A percentile compares a stretch with the other conserved stretches of the same genome.
Conservation (phyloP, 2,888 invertebrate species). For the Pachydiplax longipennis region DNA sequence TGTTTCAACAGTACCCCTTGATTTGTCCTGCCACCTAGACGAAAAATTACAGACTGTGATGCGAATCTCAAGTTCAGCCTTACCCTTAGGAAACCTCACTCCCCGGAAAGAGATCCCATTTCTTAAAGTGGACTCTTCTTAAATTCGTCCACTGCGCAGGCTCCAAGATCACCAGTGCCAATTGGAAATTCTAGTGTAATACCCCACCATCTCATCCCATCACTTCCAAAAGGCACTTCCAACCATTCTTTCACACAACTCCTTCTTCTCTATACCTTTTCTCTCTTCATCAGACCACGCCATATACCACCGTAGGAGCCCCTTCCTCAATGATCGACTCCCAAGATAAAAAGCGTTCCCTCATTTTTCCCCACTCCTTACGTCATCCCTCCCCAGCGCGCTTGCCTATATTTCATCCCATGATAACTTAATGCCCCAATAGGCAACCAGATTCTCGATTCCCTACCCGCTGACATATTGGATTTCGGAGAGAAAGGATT, state of each 20-base stretch:
- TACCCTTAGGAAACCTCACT: no score
- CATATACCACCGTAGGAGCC: background rate
- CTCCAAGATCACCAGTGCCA: no score
- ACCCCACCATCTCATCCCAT: no score
- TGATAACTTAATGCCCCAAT: slow-evolving; percentile 44
- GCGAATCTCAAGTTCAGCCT: no score
- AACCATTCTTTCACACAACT: background rate
- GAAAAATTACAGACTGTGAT: no score
- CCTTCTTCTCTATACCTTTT: background rate
- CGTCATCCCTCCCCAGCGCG: background rate
- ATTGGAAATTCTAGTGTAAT: no score
- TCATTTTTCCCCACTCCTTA: background rate
- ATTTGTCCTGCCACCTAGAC: no score
- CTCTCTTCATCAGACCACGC: background rate
- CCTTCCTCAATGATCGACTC: background rate
- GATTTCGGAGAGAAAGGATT: background rate
- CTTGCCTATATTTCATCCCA: slow-evolving; percentile 42
- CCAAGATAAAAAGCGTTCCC: background rate
- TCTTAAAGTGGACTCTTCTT: no score
- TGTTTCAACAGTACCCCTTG: no score
- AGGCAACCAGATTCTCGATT: slow-evolving; percentile 43
- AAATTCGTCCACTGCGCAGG: no score
- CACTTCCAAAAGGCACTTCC: no score
- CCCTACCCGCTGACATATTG: slow-evolving; percentile 41
- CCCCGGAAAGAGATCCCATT: no score